Percentiles rank a stretch among this genome's conserved stretches.
Evolutionary conservation across 2,113 vertebrate species (phyloP).

Genomic region (Calidris pugnax): DNA sequence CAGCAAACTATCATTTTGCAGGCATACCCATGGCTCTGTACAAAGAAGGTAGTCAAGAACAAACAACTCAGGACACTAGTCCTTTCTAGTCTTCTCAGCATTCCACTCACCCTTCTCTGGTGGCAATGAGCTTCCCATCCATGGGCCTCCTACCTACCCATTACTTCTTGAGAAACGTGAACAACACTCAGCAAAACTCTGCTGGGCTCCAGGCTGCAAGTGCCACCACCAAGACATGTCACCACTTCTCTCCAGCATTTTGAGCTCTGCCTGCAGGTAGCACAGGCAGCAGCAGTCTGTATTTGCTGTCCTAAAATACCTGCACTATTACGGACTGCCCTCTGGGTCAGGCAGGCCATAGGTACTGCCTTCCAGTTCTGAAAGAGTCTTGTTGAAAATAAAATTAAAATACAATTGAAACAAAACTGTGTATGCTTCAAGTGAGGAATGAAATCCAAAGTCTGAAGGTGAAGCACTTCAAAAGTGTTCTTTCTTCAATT

Average conservation of each 20-base stretch:
- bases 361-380: not conserved
- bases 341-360: not conserved
- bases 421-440: not conserved
- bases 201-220: not conserved
- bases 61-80: not conserved
- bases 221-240: not conserved
- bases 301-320: not conserved
- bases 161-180: not conserved
- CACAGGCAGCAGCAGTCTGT: not conserved
- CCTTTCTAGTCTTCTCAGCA: not conserved
- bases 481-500: not conserved
- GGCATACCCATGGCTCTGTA: not conserved
- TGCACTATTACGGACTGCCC: not conserved
- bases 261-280: not conserved
- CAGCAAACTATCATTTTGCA: not conserved
- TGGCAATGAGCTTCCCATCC: not conserved
- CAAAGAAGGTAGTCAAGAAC: not conserved
- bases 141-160: not conserved
- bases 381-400: not conserved
- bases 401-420: not conserved
- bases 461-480: not conserved
- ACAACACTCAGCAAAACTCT: not conserved
- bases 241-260: not conserved
- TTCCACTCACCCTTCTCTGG: not conserved
- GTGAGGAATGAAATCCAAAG: not conserved